Percentiles rank a stretch among this genome's conserved stretches.
phyloP scores from a whole-genome alignment of 1,140 invertebrate species.

The Parapsyche elsis region DNA sequence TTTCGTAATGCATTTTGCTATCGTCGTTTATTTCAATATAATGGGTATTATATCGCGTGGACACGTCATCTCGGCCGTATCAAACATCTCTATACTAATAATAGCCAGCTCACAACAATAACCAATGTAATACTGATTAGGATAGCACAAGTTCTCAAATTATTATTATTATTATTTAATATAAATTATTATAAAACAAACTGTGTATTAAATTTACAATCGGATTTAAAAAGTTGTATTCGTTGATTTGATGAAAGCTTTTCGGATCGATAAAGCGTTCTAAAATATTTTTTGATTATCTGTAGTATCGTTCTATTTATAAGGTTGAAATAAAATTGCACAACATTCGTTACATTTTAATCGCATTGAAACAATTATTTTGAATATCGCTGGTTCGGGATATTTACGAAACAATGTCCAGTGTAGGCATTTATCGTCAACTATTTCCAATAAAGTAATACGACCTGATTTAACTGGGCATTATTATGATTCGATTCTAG shows the following conservation, averaged over 20 bases:
- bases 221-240: no score
- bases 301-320: no score
- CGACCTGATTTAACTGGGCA: constrained; percentile 48
- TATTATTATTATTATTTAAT: no score
- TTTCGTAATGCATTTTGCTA: constrained; percentile 22
- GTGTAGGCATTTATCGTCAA: constrained; percentile 53
- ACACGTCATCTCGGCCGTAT: constrained; percentile 46
- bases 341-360: no score
- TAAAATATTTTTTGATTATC: no score
- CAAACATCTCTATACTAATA: constrained; percentile 46
- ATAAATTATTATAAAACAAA: no score
- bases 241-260: no score
- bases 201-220: no score
- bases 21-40: constrained; percentile 30
- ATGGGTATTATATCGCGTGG: not conserved
- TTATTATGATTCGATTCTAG: constrained; percentile 51
- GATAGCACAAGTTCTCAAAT: not conserved
- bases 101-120: not conserved
- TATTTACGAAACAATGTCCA: constrained; percentile 29
- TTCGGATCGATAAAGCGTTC: no score
- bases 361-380: not conserved
- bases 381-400: not conserved
- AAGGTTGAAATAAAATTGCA: no score
- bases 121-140: not conserved
- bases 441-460: constrained; percentile 53